These are phyloP conservation scores for Oasisia sp. DNA, from an alignment of 2,888 invertebrate species.

Conservation along the genomic window DNA sequence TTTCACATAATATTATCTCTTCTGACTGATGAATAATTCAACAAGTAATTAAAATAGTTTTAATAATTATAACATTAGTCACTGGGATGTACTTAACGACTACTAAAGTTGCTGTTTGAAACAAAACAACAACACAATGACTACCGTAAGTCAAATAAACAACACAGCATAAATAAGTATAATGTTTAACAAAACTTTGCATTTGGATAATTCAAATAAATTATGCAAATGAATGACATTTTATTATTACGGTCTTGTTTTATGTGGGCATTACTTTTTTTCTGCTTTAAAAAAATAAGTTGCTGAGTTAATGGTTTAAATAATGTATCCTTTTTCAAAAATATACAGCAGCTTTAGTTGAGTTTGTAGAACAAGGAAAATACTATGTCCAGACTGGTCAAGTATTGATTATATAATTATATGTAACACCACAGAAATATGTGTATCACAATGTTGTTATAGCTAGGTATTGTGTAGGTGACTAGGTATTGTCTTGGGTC, in stretches of 20 bases:
- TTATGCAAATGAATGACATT: background rate
- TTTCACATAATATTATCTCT: background rate
- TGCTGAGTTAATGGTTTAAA: too few species aligned
- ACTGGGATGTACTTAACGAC: background rate
- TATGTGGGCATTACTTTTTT: background rate
- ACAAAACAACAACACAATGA: background rate
- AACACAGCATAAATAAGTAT: background rate
- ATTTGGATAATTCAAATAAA: background rate
- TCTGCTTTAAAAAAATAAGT: background rate
- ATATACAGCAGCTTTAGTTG: background rate
- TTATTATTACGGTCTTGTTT: background rate
- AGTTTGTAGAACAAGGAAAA: background rate
- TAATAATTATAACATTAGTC: background rate
- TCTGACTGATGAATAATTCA: background rate
- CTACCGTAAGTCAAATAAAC: background rate
- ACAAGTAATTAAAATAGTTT: background rate
- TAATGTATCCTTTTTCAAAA: too few species aligned
- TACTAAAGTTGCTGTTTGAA: background rate
- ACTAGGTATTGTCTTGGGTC: too few species aligned
- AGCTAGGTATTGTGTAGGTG: too few species aligned
- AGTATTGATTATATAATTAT: background rate
- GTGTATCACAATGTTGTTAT: too few species aligned
- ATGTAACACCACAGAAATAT: background rate
- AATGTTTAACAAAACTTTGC: background rate
- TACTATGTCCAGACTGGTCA: background rate